Base-by-base conservation (phyloP, 2,113 vertebrate genomes). In the Chionis minor region DNA sequence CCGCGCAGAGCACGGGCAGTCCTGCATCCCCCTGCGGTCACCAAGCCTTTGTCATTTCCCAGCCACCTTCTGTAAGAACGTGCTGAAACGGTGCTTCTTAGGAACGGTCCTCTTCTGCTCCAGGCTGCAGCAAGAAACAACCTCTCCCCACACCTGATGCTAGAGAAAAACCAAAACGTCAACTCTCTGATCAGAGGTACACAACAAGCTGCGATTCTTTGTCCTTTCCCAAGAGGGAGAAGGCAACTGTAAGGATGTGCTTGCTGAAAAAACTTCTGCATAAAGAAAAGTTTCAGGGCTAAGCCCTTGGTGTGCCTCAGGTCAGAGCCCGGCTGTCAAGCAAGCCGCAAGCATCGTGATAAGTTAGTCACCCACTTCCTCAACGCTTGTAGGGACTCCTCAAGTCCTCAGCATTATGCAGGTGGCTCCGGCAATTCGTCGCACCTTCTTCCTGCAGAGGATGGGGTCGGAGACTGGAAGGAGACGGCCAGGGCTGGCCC, bases 111-210 rank as follows among this genome's bases (percentile, higher is more conserved):
- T 30, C 54, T 44, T 3, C 81, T 96, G 86, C 96, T 96, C 79
- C 92, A 94, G 88, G 65, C 86, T 91, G 80, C 54, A 86, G 75
- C 32, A 27, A 79, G 75, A 80, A 96, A 73, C 55, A 95, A 93
- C 95, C 88, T 66, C 86, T 77, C 45, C 81, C 73, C 19, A 38
- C 20, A 17, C 5, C 54, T 28, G 83, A 63, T 78, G 27, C 55
- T 81, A 30, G 81, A 92, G 81, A 40, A 93, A 93, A 97, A 65
- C 12, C 13, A 61, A 92, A 82, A 75, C 49, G 49, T 88, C 81
- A 89, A 87, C 95, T 92, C 33, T 92, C 90, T 81, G 86, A 58
- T 88, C 77, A 63, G 78, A 95, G 82, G 51, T 81, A 42, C 33
- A 42, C 51, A 61, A 52, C 75, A 78, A 94, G 35, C 40, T 16